A percentile compares a stretch with the other conserved stretches of the same genome.
These are phyloP conservation scores for Heteronetta atricapilla DNA, from an alignment of 2,113 vertebrate genomes.

Conservation along the genomic window DNA sequence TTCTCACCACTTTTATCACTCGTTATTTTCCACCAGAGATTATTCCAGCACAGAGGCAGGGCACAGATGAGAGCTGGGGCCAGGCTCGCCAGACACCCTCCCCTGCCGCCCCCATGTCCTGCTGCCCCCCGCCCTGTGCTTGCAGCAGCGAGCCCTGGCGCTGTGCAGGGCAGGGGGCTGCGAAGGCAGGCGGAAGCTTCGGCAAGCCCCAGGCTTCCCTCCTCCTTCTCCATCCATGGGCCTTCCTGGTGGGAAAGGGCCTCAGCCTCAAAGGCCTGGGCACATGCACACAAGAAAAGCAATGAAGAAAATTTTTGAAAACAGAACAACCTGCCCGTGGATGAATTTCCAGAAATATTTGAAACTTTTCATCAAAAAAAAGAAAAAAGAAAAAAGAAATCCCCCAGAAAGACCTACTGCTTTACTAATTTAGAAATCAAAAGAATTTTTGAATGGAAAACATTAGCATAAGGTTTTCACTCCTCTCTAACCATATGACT, in stretches of 20 bases:
- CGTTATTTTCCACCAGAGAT: background rate
- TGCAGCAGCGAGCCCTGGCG: fast-evolving
- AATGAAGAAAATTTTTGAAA: background rate
- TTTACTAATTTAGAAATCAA: background rate
- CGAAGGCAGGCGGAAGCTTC: fast-evolving
- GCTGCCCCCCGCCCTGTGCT: fast-evolving
- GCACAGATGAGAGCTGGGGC: background rate
- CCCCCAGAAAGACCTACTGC: background rate
- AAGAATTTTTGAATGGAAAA: background rate
- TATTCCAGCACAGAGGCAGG: background rate
- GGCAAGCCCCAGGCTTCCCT: background rate
- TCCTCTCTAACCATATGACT: background rate
- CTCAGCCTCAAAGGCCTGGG: background rate
- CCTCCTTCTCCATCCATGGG: fast-evolving
- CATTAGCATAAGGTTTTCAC: background rate
- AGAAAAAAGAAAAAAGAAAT: background rate
- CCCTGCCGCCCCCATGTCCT: background rate
- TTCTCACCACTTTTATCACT: background rate
- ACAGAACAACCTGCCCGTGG: background rate
- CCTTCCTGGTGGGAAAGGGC: background rate
- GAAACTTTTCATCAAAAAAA: background rate
- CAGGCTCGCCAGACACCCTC: fast-evolving
- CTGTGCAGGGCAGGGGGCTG: background rate
- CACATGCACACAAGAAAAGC: background rate
- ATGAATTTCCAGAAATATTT: background rate